phyloP scores from a whole-genome alignment of 2,113 vertebrate species.

The Aspiorhynchus laticeps region DNA sequence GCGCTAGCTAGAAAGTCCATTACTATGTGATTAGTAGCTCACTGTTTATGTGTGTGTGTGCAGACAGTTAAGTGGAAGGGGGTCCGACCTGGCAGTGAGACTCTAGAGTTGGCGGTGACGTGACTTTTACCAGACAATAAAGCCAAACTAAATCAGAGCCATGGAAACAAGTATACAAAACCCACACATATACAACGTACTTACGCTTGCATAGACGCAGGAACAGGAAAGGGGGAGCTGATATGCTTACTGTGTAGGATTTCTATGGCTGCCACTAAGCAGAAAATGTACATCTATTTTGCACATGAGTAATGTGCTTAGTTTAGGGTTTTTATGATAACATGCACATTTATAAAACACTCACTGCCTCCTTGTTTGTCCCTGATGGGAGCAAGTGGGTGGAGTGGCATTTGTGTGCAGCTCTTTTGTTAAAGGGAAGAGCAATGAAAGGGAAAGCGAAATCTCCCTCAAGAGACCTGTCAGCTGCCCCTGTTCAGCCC shows the following conservation, averaged over 20 bases:
- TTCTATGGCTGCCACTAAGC: neutral
- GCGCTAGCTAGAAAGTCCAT: constrained; percentile 61
- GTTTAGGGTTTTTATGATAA: neutral
- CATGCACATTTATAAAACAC: constrained; percentile 9
- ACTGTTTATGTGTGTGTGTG: constrained; percentile 42
- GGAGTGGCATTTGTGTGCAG: constrained; percentile 24
- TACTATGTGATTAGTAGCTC: constrained; percentile 66
- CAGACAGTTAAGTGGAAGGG: neutral
- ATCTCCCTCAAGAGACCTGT: constrained; percentile 41
- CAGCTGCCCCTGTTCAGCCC: constrained; percentile 36
- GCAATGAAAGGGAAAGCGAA: constrained; percentile 29
- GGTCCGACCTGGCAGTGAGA: constrained; percentile 32
- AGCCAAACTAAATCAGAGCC: neutral
- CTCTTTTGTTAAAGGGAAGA: constrained; percentile 26
- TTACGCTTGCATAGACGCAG: neutral
- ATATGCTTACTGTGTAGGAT: neutral
- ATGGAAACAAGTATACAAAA: neutral
- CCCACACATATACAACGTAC: neutral
- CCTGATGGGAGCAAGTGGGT: constrained; percentile 5
- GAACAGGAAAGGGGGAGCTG: neutral
- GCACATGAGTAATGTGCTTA: constrained; percentile 1
- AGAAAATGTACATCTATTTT: constrained; percentile 19
- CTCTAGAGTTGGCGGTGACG: constrained; percentile 46
- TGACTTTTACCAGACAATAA: constrained; percentile 39
- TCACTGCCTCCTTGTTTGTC: neutral